Evolutionary conservation across 1,140 invertebrate species (phyloP), one percentile per base, ranked within the genome.

Genomic region (Metaphire vulgaris): DNA sequence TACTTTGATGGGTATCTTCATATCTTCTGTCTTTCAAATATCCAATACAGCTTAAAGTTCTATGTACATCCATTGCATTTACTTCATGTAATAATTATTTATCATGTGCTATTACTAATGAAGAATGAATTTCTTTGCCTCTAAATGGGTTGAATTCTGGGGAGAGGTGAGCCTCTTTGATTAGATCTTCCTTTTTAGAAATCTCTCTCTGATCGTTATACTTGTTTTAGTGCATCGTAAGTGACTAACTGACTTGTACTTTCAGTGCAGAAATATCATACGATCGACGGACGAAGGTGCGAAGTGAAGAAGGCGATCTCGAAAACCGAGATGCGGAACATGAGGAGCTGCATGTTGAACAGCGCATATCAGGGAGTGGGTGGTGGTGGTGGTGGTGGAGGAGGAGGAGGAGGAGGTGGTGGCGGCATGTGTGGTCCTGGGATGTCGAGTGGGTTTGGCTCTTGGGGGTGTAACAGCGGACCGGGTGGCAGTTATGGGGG

Each of bases 291-390:
- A 1, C 29, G 69, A 26, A 69, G 69, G 26, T 69, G 73, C n/a
- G 77, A 78, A 33, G 77, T 75, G 29, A 78, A 78, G 69, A 78
- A 78, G 33, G 77, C 77, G 69, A 71, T 71, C 30, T 2, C 1
- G 30, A 71, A 15, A 31, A 31, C 1, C 30, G 33, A 32, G 30
- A 71, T 71, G 29, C 30, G 2, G 6, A 56, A 56, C 41, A 56
- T 56, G 41, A 56, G 21, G 41, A 56, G 41, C 41, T 56, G 41
- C 41, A 56, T 56, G 41, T 12, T 56, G 41, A 56, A 56, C 41
- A 56, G 21, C 41, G 21, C 21, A 21, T 56, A 21, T 56, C 41
- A 56, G 41, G 41, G 41, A 56, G 21, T 56, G 41, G 41, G 41
- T 12, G 41, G 41, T 12, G 41, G 41, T 12, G 41, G 41, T 12